Evolutionary conservation across 2,797 vertebrate genomes (phyloP).

Genomic region (Gymnodraco acuticeps): DNA sequence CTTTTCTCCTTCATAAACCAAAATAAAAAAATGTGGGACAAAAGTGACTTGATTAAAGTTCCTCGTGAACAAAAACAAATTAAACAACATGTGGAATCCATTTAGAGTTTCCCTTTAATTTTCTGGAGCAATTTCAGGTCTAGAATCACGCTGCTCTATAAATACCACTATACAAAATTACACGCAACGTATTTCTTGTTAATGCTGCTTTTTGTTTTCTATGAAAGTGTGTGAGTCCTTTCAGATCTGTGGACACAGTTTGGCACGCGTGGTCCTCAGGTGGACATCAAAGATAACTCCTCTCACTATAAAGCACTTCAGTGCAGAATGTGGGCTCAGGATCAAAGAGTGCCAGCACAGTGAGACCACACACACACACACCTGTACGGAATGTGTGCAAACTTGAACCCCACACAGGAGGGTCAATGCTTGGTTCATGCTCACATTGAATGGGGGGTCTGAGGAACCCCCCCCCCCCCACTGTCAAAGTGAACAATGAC

Average conservation of each 20-base stretch:
- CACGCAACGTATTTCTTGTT: neutral
- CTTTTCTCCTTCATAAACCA: neutral
- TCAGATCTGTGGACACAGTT: slow-evolving; percentile 31
- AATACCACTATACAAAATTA: neutral
- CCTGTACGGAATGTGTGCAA: slow-evolving; percentile 46
- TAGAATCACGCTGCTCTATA: neutral
- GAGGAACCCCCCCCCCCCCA: slow-evolving; percentile 34
- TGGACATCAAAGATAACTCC: slow-evolving; percentile 69
- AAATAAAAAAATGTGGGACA: neutral
- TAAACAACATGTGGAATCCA: neutral
- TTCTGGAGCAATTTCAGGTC: slow-evolving; percentile 18
- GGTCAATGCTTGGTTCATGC: slow-evolving; percentile 51
- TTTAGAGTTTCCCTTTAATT: slow-evolving; percentile 40
- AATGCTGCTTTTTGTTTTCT: neutral
- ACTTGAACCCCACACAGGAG: slow-evolving; percentile 26
- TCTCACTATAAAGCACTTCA: slow-evolving; percentile 56
- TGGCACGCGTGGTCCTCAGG: slow-evolving; percentile 59
- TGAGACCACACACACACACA: slow-evolving; percentile 72
- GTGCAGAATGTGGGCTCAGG: slow-evolving; percentile 57
- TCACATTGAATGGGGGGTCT: slow-evolving; percentile 45
- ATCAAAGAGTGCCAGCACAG: slow-evolving; percentile 74
- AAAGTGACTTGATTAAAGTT: neutral
- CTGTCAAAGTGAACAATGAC: slow-evolving; percentile 73
- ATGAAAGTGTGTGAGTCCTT: slow-evolving; percentile 10
- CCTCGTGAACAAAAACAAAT: neutral